Percentiles rank a stretch among this genome's conserved stretches.
phyloP scores from a whole-genome alignment of 1,140 invertebrate genomes.

The Sycophaga agraensis region DNA sequence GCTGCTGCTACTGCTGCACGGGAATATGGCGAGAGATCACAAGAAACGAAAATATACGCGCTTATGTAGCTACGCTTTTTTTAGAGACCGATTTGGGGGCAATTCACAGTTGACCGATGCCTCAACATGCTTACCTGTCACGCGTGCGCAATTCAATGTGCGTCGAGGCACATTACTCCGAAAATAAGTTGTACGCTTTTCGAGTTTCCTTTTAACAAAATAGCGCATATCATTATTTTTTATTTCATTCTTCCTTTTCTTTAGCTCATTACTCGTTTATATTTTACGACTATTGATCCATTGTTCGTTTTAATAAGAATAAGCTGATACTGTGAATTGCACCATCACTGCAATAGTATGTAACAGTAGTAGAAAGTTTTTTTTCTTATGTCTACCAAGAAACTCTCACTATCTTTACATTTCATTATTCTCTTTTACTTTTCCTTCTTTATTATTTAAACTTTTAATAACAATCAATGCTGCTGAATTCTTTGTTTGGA shows the following conservation, averaged over 20 bases:
- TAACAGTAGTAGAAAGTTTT: conserved; percentile 9
- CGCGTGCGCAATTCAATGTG: not conserved
- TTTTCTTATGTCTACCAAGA: not conserved
- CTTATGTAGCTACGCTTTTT: not conserved
- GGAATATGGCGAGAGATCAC: conserved; percentile 20
- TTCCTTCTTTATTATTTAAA: too few species aligned
- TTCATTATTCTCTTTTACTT: not conserved
- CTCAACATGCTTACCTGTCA: not conserved
- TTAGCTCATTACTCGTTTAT: not conserved
- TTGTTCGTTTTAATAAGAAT: conserved; percentile 19
- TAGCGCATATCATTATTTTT: not conserved
- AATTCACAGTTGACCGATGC: not conserved
- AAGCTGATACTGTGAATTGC: conserved; percentile 1
- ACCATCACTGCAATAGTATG: not conserved
- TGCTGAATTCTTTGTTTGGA: too few species aligned
- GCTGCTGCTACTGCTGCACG: not conserved
- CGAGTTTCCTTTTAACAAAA: not conserved
- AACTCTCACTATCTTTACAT: not conserved
- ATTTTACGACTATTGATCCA: conserved; percentile 11
- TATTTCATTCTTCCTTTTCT: not conserved
- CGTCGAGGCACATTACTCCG: not conserved
- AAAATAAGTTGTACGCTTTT: not conserved
- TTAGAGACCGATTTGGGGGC: not conserved
- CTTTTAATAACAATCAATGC: too few species aligned
- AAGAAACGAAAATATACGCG: conserved; percentile 16